Base-by-base conservation (phyloP, 2,888 invertebrate genomes). In the Drosophila neotestacea region DNA sequence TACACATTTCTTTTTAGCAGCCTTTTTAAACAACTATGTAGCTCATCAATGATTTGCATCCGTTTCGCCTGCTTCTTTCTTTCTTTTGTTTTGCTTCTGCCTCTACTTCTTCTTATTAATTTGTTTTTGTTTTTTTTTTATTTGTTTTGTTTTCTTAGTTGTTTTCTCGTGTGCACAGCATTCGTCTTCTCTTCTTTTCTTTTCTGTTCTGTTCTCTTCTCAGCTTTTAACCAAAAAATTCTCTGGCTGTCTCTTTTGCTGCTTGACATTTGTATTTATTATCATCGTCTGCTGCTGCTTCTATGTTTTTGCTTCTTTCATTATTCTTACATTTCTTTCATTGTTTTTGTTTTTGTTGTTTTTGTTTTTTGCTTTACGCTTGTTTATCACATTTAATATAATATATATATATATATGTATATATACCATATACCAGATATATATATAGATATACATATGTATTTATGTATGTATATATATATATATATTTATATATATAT, bases 311-410 rank as follows among this genome's bases (percentile, higher is more conserved):
- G 48, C 32, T 52, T 42, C 55, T 54, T 34, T 50, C 36, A 42
- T 50, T 68, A 27, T 60, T 59, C 72, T 65, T 67, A 39, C 13
- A 62, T 42, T 52, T 39, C 13, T 28, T 67, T 72, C 60, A 70
- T 74, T 71, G 58, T 64, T 22, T 69, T 55, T 67, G 46, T 48
- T 64, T 63, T 69, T 70, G 63, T 79, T 68, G 72, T 75, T 69
- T 70, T 79, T 67, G 71, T 75, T 81, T 82, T 78, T 84, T 83
- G 79, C 83, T 89, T 88, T 70, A 83, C 83, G 79, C 85, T 77
- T 85, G 77, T 84, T 88, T 85, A 90, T 83, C 90, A 87, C 86
- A 89, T 87, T 82, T 89, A 90, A 85, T 78, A 90, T 73, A 85
- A 76, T 84, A 73, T 81, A 77, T 81, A 76, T 73, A 27, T 72